Evolutionary conservation across 2,113 vertebrate genomes (phyloP), one percentile per base, ranked within the genome.

Genomic region (Mirounga angustirostris): DNA sequence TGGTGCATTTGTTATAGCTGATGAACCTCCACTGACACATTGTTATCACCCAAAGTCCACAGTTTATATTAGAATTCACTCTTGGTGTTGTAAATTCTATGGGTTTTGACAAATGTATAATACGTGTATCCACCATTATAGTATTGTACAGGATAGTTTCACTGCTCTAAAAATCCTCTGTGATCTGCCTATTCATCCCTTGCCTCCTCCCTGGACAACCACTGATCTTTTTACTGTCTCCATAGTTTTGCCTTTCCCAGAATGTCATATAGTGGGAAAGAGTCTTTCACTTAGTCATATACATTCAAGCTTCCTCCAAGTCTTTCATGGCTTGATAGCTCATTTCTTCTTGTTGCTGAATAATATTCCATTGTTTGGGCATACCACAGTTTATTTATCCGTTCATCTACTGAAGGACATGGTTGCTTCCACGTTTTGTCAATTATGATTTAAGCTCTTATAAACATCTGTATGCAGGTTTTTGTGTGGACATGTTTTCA

Each of bases 131-230:
- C 28, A 33, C n/a, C 11, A n/a, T 78, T 61, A 71, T 16, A 83
- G 26, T n/a, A n/a, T 33, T 4, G 36, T 11, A 65, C 19, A 67
- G 18, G 74, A 40, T 15, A 74, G 8, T 81, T 76, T 67, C 40
- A n/a, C 33, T 76, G 74, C 74, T 83, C 33, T 89, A 40, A 92
- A 92, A 80, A 30, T 73, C 40, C 65, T 69, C 93, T 92, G 26
- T 69, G 14, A 46, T 46, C 10, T 54, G 52, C 33, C 19, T 80
- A 0, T 73, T 54, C 5, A 71, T 33, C 28, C 4, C 33, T 24
- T 7, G 1, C n/a, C 26, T 36, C 21, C 22, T 7, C 50, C 36
- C 21, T 22, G 74, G 65, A 16, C 19, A 76, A 67, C 67, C 33
- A 36, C 36, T 52, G 30, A 65, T 85, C 67, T 74, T 90, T 92